phyloP scores from a whole-genome alignment of 2,888 invertebrate species.

The Chaetoderma sp. region DNA sequence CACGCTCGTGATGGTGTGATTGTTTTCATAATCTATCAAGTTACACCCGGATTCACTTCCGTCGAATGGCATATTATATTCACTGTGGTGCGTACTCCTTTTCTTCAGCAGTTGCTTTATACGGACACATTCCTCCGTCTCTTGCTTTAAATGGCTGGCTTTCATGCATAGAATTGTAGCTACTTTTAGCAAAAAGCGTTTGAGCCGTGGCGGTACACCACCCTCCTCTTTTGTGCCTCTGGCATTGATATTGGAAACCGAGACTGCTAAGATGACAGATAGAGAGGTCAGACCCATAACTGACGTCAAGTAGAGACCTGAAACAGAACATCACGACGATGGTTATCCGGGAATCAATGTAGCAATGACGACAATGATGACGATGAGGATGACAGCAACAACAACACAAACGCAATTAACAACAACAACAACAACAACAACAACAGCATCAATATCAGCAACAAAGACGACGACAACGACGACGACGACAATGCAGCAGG shows the following conservation, averaged over 20 bases:
- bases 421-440: too few species aligned
- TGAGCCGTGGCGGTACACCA: constrained; percentile 45
- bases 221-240: constrained; percentile 47
- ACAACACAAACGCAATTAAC: too few species aligned
- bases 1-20: not conserved
- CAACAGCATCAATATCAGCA: too few species aligned
- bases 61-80: constrained; percentile 39
- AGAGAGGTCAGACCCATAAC: constrained; percentile 68
- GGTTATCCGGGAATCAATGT: not conserved
- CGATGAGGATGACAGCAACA: too few species aligned
- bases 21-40: constrained; percentile 54
- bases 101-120: not conserved
- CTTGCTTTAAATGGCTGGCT: constrained; percentile 30
- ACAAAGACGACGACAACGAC: too few species aligned
- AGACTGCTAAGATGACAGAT: constrained; percentile 66
- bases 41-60: constrained; percentile 57
- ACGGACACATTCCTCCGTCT: not conserved
- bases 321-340: constrained; percentile 6
- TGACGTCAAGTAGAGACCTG: constrained; percentile 68
- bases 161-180: constrained; percentile 48
- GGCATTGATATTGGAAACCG: constrained; percentile 68
- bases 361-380: too few species aligned
- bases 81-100: constrained; percentile 22
- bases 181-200: constrained; percentile 31
- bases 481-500: too few species aligned